Evolutionary conservation across 2,113 vertebrate species (phyloP).

Genomic region (Genyomyrus donnyi): DNA sequence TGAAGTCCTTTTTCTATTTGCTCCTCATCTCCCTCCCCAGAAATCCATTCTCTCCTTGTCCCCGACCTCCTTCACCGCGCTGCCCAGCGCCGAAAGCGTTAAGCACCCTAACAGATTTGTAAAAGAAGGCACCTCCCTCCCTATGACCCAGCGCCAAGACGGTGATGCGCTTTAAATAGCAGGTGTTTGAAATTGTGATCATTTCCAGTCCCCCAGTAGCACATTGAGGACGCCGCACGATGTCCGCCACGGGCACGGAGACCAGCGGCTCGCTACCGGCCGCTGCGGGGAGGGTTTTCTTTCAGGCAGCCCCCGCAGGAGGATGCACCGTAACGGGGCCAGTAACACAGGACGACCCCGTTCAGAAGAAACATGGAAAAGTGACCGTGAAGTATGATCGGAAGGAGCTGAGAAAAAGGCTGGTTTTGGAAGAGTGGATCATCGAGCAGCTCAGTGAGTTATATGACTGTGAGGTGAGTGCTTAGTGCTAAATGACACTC

Average conservation of each 20-base stretch:
- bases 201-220: constrained; percentile 25
- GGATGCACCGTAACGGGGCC: constrained; percentile 59
- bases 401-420: constrained; percentile 89
- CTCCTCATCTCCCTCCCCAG: neutral
- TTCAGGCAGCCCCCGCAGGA: constrained; percentile 62
- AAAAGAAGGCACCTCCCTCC: constrained; percentile 14
- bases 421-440: constrained; percentile 93
- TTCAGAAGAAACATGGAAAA: constrained; percentile 84
- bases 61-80: neutral
- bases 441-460: constrained; percentile 89
- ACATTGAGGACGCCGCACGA: constrained; percentile 32
- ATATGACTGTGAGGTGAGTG: constrained; percentile 86
- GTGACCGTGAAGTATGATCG: constrained; percentile 96
- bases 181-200: constrained; percentile 55
- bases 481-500: neutral
- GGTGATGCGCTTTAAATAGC: constrained; percentile 65
- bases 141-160: constrained; percentile 18
- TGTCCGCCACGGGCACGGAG: constrained; percentile 67
- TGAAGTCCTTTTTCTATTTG: neutral
- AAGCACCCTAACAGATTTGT: constrained; percentile 10
- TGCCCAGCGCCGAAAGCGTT: constrained; percentile 21
- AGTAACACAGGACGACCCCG: constrained; percentile 64
- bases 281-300: constrained; percentile 73
- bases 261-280: constrained; percentile 56
- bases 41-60: neutral